A percentile compares a stretch with the other conserved stretches of the same genome.
Conservation (phyloP, 2,113 vertebrate species). For the Tringa solitaria region DNA sequence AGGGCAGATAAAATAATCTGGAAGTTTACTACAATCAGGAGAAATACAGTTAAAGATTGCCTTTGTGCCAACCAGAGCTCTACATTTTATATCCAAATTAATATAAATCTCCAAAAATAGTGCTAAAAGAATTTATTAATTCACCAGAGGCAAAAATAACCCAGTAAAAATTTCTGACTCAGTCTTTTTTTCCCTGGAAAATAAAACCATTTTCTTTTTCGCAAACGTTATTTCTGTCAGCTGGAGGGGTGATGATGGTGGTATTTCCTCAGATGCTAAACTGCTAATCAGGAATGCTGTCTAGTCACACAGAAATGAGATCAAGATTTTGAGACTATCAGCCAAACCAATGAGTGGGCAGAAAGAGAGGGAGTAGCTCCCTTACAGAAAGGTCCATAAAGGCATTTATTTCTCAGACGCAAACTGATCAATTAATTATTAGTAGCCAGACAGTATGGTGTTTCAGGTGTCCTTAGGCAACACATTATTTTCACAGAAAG, state of each 20-base stretch:
- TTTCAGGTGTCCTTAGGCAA: not conserved
- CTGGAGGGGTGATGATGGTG: not conserved
- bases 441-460: not conserved
- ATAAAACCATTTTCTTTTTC: not conserved
- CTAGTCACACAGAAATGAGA: not conserved
- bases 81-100: not conserved
- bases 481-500: not conserved
- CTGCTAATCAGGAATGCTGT: not conserved
- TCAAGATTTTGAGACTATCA: not conserved
- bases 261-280: not conserved
- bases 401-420: not conserved
- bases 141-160: not conserved
- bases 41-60: not conserved
- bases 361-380: not conserved
- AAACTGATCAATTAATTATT: not conserved
- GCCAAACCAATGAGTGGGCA: not conserved
- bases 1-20: not conserved
- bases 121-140: not conserved
- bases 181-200: not conserved
- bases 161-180: not conserved
- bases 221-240: not conserved
- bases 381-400: not conserved
- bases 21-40: not conserved
- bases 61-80: not conserved
- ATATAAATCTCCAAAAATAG: not conserved